phyloP scores from a whole-genome alignment of 2,888 invertebrate species.

The Cancer borealis region DNA sequence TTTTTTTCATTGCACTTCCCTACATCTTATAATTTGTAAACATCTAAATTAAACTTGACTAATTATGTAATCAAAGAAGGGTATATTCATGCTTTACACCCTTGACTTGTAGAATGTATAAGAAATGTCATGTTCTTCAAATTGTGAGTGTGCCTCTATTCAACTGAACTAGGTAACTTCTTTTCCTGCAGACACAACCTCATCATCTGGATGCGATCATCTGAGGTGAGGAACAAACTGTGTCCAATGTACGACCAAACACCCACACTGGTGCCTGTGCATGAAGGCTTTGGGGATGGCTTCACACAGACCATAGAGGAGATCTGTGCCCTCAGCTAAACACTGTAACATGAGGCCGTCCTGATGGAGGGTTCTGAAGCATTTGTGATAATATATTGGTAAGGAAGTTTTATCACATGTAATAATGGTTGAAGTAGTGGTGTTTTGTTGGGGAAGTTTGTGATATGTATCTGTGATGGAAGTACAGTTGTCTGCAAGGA shows the following conservation, averaged over 20 bases:
- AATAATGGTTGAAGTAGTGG: background rate
- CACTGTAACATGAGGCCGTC: background rate
- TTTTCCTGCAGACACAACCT: slow-evolving; percentile 79
- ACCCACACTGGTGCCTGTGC: slow-evolving; percentile 79
- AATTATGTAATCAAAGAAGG: too few relatives aligned
- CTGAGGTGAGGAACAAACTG: slow-evolving; percentile 79
- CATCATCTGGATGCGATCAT: slow-evolving; percentile 81
- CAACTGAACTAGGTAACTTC: background rate
- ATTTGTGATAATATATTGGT: background rate
- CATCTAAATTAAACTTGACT: too few relatives aligned
- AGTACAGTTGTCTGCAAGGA: background rate
- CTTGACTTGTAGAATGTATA: too few relatives aligned
- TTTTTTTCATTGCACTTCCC: background rate
- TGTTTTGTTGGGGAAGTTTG: background rate
- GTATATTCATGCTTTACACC: too few relatives aligned
- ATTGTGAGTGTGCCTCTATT: background rate
- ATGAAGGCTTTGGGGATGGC: slow-evolving; percentile 78
- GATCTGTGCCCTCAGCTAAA: slow-evolving; percentile 46
- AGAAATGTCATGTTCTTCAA: background rate
- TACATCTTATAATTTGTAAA: background rate
- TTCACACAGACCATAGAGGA: slow-evolving; percentile 77
- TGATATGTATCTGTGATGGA: background rate
- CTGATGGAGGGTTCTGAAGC: background rate
- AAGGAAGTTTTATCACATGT: background rate
- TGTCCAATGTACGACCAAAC: slow-evolving; percentile 81